Percentiles rank a stretch among this genome's conserved stretches.
These are phyloP conservation scores for Struthidea cinerea DNA, from an alignment of 2,113 vertebrate genomes.

Conservation along the genomic window DNA sequence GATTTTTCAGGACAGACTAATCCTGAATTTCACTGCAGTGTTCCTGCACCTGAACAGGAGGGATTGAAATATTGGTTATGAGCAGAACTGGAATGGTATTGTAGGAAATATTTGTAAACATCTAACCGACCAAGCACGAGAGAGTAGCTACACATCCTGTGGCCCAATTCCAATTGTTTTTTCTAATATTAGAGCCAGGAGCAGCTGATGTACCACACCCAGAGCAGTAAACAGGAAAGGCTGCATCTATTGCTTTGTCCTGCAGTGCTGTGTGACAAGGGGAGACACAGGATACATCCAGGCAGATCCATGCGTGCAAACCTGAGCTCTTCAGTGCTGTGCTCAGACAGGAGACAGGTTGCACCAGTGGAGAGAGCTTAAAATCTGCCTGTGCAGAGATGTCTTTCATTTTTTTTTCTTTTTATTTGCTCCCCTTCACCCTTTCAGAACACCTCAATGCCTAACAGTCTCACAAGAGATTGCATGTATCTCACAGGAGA, in stretches of 20 bases:
- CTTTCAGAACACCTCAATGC: neutral
- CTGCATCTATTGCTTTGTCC: neutral
- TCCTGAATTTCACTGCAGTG: neutral
- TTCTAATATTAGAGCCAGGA: neutral
- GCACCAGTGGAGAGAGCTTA: neutral
- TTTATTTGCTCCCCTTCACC: neutral
- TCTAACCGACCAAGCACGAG: neutral
- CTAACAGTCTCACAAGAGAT: neutral
- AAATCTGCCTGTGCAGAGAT: neutral
- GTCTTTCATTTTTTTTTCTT: neutral
- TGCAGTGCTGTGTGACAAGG: accelerated
- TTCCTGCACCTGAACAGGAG: neutral
- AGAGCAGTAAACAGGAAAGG: constrained; percentile 38
- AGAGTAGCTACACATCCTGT: neutral
- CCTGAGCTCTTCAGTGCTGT: neutral
- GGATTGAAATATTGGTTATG: neutral
- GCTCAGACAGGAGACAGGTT: neutral
- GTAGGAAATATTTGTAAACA: neutral
- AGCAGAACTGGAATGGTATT: neutral
- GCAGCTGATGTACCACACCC: neutral
- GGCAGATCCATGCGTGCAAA: neutral
- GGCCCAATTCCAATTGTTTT: neutral
- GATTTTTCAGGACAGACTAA: neutral
- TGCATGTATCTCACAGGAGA: neutral
- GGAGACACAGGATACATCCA: neutral